Conservation (phyloP, 2,888 invertebrate genomes). For the Parnassius smintheus region DNA sequence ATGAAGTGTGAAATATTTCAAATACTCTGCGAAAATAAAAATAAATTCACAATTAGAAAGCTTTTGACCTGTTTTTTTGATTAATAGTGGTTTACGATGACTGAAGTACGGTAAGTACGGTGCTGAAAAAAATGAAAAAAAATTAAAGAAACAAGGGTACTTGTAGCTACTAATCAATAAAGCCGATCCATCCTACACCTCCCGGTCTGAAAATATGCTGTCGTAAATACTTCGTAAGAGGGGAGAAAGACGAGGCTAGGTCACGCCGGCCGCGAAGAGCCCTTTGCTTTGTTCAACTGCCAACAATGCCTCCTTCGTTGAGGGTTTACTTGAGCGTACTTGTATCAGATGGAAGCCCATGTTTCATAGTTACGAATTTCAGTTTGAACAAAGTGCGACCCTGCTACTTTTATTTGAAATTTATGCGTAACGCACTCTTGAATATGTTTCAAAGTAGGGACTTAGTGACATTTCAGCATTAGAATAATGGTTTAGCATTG, state of each 20-base stretch:
- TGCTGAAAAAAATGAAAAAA: no score
- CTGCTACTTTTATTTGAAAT: slow-evolving; percentile 66
- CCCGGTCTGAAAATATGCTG: slow-evolving; percentile 74
- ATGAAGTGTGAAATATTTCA: no score
- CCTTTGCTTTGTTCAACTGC: slow-evolving; percentile 74
- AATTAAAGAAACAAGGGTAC: slow-evolving; percentile 32
- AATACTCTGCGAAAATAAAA: no score
- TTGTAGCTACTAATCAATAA: slow-evolving; percentile 48
- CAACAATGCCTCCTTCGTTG: slow-evolving; percentile 64
- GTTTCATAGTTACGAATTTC: slow-evolving; percentile 58
- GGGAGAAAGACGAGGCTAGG: slow-evolving; percentile 53
- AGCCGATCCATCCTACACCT: slow-evolving; percentile 51
- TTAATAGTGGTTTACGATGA: no score
- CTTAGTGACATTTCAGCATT: slow-evolving; percentile 32
- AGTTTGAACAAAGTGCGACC: slow-evolving; percentile 55
- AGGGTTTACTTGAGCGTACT: slow-evolving; percentile 66
- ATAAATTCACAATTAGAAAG: no score
- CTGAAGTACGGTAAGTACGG: no score
- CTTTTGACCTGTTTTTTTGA: no score
- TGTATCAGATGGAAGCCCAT: slow-evolving; percentile 76
- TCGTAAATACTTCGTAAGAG: slow-evolving; percentile 69
- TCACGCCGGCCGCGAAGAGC: slow-evolving; percentile 65
- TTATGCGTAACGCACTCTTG: slow-evolving; percentile 51
- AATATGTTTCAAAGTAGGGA: slow-evolving; percentile 43
- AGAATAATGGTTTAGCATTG: slow-evolving; percentile 39